Base-by-base conservation (phyloP, 2,888 invertebrate genomes). In the Teinopalpus imperialis region DNA sequence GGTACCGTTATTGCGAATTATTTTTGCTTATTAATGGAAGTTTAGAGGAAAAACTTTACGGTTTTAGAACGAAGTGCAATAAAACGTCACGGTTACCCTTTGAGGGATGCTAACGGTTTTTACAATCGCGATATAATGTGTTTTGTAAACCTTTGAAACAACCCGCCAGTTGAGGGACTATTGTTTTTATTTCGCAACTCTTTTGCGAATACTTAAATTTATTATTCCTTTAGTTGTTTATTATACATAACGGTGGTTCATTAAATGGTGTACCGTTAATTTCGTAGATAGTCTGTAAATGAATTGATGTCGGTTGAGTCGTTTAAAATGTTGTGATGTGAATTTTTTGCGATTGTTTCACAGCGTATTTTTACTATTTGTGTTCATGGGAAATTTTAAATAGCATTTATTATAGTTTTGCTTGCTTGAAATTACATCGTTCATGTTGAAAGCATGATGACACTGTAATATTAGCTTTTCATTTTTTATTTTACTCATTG, bases 181-280 rank as follows among this genome's bases (percentile, higher is more conserved):
- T 76, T 77, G 69, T 76, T 73, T 69, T 66, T 52, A 57, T 69
- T 67, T 76, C 39, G 59, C 60, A 61, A 66, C 66, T 64, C 64
- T 66, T 66, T 71, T 67, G 56, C 64, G 51, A 77, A 73, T 23
- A 63, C 64, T 56, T 58, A 61, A 63, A 59, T 53, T 59, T 50
- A 42, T 48, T 39, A 56, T 50, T 60, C 53, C 59, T 59, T 51
- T 45, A 62, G 37, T 23, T 45, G 41, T 50, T 56, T 54, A 48
- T 36, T 29, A 30, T 49, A 42, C 52, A 49, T 53, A 49, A 52
- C 45, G 45, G 70, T 43, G 49, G 41, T 57, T 53, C 64, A 70
- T 74, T 76, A 77, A 75, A 61, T 57, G 55, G 63, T 68, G 70
- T 60, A 56, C 63, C 57, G 63, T 68, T 59, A 51, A 29, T 55